Base-by-base conservation (phyloP, 2,113 vertebrate species). In the Megaleporinus macrocephalus region DNA sequence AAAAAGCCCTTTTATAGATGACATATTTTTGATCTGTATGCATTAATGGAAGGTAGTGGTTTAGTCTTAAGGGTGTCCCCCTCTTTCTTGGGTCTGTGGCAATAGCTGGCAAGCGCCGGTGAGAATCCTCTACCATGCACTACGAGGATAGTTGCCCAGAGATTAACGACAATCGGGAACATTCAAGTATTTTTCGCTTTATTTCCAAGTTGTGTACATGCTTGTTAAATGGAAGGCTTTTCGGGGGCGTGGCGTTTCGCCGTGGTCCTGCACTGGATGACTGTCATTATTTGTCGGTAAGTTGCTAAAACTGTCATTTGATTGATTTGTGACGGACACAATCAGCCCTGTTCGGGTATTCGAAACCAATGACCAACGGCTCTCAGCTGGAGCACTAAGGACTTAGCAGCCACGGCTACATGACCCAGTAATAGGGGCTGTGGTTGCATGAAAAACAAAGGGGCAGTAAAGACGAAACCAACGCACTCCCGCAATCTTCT, bases 401-500 rank as follows among this genome's bases (percentile, higher is more conserved):
- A 66, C 44, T 14, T 79, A 66, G 55, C 47, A 77, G n/a, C 61
- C 27, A 86, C 85, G 85, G 86, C 84, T 84, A 89, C 80, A 85
- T 85, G 61, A 82, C 78, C 84, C 76, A 72, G 86, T 87, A 85
- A 84, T 87, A 84, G 84, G 76, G 85, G 82, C 86, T 79, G 87
- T 87, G 82, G 88, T 88, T 89, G 87, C 90, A 91, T 85, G 63
- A 47, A 83, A 84, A 84, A 85, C 36, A 73, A 86, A 76, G 62
- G 84, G 83, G 80, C 81, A 89, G 84, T 77, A 73, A 55, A 72
- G 51, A 78, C 7, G 83, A 76, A 36, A 85, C 73, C 86, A 82
- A 87, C 91, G 89, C 88, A 92, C 90, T 91, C 85, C 57, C 72
- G 89, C 88, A 82, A 88, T 87, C 80, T 79, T 88, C 85, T 84